phyloP scores from a whole-genome alignment of 2,888 invertebrate genomes.

The Macrophya annulata region DNA sequence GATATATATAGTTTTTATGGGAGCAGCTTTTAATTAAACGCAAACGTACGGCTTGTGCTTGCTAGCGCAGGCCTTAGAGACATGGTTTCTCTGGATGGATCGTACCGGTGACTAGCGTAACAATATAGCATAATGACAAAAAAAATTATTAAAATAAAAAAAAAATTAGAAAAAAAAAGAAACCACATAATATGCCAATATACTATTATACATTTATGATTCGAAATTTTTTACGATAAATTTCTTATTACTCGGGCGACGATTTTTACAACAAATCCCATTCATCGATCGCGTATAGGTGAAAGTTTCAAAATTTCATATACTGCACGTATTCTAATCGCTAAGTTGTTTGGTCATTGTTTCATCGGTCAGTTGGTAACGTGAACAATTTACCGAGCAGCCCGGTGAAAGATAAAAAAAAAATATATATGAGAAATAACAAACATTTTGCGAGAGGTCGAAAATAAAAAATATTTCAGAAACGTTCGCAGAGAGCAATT shows the following conservation, averaged over 20 bases:
- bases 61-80: constrained; percentile 40
- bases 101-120: neutral
- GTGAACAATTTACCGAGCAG: neutral
- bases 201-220: neutral
- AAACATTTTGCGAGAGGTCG: neutral
- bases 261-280: neutral
- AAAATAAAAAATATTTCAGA: neutral
- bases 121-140: neutral
- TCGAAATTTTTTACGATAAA: neutral
- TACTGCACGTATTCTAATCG: neutral
- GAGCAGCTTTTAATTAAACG: constrained; percentile 49
- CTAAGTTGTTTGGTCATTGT: neutral
- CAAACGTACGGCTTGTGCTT: constrained; percentile 45
- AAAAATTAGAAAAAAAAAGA: too few relatives aligned
- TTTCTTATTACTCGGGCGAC: neutral
- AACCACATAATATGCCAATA: too few relatives aligned
- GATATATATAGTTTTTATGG: constrained; percentile 15
- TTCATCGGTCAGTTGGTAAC: neutral
- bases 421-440: neutral
- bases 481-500: neutral
- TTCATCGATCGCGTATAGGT: neutral
- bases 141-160: neutral
- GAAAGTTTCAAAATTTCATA: neutral
- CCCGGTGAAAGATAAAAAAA: neutral
- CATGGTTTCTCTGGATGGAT: constrained; percentile 51